These are phyloP conservation scores for Aythya fuligula DNA, from an alignment of 2,797 vertebrate genomes.

Conservation along the genomic window DNA sequence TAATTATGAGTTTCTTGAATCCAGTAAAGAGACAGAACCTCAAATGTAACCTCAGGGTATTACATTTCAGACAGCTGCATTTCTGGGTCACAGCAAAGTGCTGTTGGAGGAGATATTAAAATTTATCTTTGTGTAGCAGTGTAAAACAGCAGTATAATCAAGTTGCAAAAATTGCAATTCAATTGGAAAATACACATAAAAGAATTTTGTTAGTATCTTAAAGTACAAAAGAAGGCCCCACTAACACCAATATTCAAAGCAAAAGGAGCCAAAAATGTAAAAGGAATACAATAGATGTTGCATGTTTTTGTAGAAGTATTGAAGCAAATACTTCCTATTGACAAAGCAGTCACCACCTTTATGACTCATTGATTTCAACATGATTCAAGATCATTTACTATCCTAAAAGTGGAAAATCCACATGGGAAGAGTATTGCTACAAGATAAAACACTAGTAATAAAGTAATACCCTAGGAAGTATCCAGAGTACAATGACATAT, in stretches of 20 bases:
- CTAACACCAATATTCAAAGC: not conserved
- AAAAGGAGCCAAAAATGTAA: not conserved
- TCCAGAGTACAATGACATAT: constrained; percentile 44
- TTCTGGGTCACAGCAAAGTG: not conserved
- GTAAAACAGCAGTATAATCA: not conserved
- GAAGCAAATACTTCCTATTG: constrained; percentile 14
- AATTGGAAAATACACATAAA: not conserved
- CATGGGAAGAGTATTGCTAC: constrained; percentile 28
- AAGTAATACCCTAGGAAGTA: constrained; percentile 39
- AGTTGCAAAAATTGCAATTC: not conserved
- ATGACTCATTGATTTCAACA: constrained; percentile 55
- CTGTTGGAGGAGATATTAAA: not conserved
- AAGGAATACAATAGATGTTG: not conserved
- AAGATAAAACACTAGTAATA: constrained; percentile 27
- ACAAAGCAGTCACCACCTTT: constrained; percentile 33
- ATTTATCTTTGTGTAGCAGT: not conserved
- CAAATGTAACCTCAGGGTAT: not conserved
- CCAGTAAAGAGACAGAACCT: not conserved
- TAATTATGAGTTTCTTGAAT: not conserved
- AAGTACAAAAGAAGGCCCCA: not conserved
- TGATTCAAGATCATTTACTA: constrained; percentile 42
- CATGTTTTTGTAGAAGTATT: not conserved
- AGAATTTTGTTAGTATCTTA: not conserved
- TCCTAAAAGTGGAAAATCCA: constrained; percentile 44
- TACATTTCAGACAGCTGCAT: not conserved